Base-by-base conservation (phyloP, 64 coral and sea anemone species). In the Platygyra sinensis region DNA sequence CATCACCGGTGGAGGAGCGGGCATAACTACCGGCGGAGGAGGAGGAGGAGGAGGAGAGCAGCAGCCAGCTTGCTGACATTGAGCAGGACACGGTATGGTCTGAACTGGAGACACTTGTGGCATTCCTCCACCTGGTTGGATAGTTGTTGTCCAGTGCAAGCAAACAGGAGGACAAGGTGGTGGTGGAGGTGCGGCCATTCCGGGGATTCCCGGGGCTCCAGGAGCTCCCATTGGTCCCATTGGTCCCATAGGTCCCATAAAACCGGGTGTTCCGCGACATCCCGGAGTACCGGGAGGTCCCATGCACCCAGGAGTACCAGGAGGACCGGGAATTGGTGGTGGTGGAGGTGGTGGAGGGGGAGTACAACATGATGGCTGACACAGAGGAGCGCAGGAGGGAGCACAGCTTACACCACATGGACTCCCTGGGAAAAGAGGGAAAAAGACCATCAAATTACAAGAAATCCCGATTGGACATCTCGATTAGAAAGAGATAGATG, bases 321-420 rank as follows among this genome's bases (percentile, higher is more conserved):
- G 83, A 10, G 42, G 42, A 46, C 42, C 32, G 30, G 73, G 73
- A 4, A 28, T 22, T 74, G 86, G 86, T 8, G 38, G 30, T 8
- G 86, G 86, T 15, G 86, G 86, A 29, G 86, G 86, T 28, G 86
- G 86, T 2, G 74, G 72, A 12, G 36, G 29, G 4, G 86, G 86
- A 31, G 52, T 24, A n/a, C 86, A 88, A 60, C 86, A 88, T 60
- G 86, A 76, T 36, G 72, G 72, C 52, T 74, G 74, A 64, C 86
- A 88, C 3, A 60, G 51, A 14, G 86, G 86, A 14, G 86, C 86
- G 33, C 86, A 88, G 86, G 72, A 61, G 4, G 86, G 86, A 74
- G 86, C 86, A 27, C 86, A 88, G n/a, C 4, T 46, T 33, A 17
- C 72, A 28, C 86, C 86, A 88, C 86, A 88, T 60, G 86, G 86